A percentile compares a stretch with the other conserved stretches of the same genome.
These are phyloP conservation scores for Tribolium freemani DNA, from an alignment of 2,888 invertebrate species.

Conservation along the genomic window DNA sequence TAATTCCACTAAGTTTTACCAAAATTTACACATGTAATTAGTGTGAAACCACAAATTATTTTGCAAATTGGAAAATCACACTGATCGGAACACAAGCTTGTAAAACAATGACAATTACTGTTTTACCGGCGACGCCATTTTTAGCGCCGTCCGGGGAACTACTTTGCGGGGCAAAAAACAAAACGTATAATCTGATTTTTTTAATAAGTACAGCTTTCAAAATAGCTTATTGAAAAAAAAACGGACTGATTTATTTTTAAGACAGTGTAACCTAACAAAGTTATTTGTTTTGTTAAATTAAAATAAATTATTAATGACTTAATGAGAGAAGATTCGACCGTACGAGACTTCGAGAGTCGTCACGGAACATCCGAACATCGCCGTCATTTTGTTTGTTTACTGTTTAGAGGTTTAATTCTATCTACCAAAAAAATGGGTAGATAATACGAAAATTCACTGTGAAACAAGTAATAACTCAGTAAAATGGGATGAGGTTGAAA, in stretches of 20 bases:
- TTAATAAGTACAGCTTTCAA: too few relatives aligned
- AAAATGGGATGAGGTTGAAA: constrained; percentile 22
- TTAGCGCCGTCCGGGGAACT: neutral
- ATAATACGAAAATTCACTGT: neutral
- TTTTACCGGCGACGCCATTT: neutral
- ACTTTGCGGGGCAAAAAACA: too few relatives aligned
- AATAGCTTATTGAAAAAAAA: too few relatives aligned
- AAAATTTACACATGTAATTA: constrained; percentile 20
- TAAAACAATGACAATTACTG: neutral
- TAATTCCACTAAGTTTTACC: neutral
- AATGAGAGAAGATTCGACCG: too few relatives aligned
- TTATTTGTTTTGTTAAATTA: too few relatives aligned
- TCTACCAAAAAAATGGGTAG: constrained; percentile 2
- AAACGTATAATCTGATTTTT: too few relatives aligned
- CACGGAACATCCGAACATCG: neutral
- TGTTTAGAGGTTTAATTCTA: constrained; percentile 1
- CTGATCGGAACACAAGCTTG: neutral
- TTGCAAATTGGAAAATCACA: neutral
- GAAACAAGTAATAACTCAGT: neutral
- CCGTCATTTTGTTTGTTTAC: constrained; percentile 35
- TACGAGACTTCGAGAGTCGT: too few relatives aligned
- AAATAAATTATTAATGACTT: too few relatives aligned
- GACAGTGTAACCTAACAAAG: too few relatives aligned
- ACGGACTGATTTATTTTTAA: too few relatives aligned
- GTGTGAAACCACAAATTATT: neutral